Conservation (phyloP, 2,888 invertebrate species). For the Eilema caniola region DNA sequence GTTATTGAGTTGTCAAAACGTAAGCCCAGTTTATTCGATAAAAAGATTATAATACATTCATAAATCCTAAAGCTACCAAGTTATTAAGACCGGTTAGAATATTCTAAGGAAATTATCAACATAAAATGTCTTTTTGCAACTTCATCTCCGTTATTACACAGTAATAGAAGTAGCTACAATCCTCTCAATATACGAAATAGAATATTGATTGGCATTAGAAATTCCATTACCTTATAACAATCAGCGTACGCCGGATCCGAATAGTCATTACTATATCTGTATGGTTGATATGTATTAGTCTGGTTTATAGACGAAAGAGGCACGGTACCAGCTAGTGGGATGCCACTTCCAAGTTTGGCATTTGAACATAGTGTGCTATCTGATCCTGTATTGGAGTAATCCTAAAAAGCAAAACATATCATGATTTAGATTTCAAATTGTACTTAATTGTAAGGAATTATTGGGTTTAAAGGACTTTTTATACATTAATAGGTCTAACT, state of each 20-base stretch:
- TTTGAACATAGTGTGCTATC: slow-evolving; percentile 85
- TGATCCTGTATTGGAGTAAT: slow-evolving; percentile 88
- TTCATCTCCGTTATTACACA: background rate
- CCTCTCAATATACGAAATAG: slow-evolving; percentile 33
- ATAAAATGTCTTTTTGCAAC: background rate
- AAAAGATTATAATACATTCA: too few species aligned
- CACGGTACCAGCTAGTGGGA: slow-evolving; percentile 93
- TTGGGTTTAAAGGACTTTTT: background rate
- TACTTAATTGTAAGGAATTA: too few species aligned
- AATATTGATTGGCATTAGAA: slow-evolving; percentile 50
- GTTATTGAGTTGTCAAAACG: too few species aligned
- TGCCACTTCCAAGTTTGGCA: slow-evolving; percentile 87
- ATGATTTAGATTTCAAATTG: background rate
- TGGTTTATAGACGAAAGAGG: slow-evolving; percentile 91
- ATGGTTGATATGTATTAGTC: slow-evolving; percentile 73
- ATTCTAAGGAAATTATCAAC: background rate
- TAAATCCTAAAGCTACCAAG: too few species aligned
- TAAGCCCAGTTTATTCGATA: too few species aligned
- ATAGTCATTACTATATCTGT: slow-evolving; percentile 91
- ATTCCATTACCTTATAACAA: slow-evolving; percentile 87
- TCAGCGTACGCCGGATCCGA: slow-evolving; percentile 93
- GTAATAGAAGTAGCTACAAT: slow-evolving; percentile 12
- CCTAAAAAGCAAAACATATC: slow-evolving; percentile 61
- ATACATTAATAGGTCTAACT: background rate
- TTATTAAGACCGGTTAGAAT: background rate